Base-by-base conservation (phyloP, 2,113 vertebrate genomes). In the Brienomyrus longianalis region DNA sequence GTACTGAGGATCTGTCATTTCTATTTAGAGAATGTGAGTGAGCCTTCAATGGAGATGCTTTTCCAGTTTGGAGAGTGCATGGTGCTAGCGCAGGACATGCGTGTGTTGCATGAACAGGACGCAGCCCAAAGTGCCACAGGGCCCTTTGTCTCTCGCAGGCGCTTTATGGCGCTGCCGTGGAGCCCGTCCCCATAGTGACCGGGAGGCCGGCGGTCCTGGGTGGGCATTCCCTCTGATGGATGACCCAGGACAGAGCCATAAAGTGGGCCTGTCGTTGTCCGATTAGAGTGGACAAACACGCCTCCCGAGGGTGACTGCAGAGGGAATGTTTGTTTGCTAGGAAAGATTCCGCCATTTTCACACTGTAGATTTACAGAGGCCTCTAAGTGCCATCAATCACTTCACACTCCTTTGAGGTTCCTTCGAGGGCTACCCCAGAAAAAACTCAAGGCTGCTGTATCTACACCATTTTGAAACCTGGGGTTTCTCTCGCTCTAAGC, bases 231-330 rank as follows among this genome's bases (percentile, higher is more conserved):
- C 91, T 80, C 94, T 95, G 96, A 97, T 96, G 96, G 96, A 97
- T 95, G 95, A 90, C 43, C 86, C 1, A 86, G 89, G 89, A 91
- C 93, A 93, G 92, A 89, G 92, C 95, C 95, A 95, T 97, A 93
- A 95, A 96, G 93, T 89, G 94, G 89, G 94, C 95, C 97, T 98
- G 96, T 93, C 91, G 90, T 90, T 89, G 93, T 52, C 93, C 95
- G 96, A 96, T 96, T 96, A 96, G 94, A 90, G 92, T 93, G 90
- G 92, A 92, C 96, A 96, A 96, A 96, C 95, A 95, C 88, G 89
- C 87, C 85, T 90, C 52, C 92, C 1, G 54, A 91, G 51, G 88
- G 70, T 89, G 87, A 91, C 93, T 89, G 91, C 77, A 90, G 91
- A 80, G 92, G 91, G 91, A 93, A 93, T 91, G 91, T 93, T 93